These are phyloP conservation scores for Tetanocera ferruginea DNA, from an alignment of 2,888 invertebrate species.

Conservation along the genomic window DNA sequence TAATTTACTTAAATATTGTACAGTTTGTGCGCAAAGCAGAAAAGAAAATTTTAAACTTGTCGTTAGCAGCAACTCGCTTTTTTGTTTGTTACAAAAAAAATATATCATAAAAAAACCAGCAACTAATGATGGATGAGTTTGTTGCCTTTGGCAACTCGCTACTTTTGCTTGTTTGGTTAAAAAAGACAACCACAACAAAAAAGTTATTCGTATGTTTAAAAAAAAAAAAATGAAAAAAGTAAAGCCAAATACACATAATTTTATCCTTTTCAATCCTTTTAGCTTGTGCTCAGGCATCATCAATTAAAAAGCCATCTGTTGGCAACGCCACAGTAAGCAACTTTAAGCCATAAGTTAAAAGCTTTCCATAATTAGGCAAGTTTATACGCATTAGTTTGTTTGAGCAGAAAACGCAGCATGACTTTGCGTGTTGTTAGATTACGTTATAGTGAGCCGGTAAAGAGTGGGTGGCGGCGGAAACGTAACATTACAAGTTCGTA, in stretches of 20 bases:
- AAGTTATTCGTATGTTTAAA: not conserved
- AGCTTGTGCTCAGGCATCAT: not conserved
- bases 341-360: constrained; percentile 3
- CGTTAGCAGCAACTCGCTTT: too few relatives aligned
- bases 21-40: too few relatives aligned
- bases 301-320: constrained; percentile 20
- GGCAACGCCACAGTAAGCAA: not conserved
- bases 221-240: not conserved
- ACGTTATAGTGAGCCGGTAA: not conserved
- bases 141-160: not conserved
- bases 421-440: constrained; percentile 1
- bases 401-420: not conserved
- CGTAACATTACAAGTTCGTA: not conserved
- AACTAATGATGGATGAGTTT: constrained; percentile 19
- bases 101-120: not conserved
- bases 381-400: not conserved
- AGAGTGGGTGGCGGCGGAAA: not conserved
- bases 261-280: constrained; percentile 1
- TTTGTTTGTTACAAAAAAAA: too few relatives aligned
- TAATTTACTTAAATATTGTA: too few relatives aligned
- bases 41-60: too few relatives aligned
- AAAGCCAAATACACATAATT: not conserved
- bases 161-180: not conserved
- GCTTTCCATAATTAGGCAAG: constrained; percentile 10
- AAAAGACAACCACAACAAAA: not conserved